Evolutionary conservation across 2,797 vertebrate genomes (phyloP).

Genomic region (Buphagus erythrorhynchus): DNA sequence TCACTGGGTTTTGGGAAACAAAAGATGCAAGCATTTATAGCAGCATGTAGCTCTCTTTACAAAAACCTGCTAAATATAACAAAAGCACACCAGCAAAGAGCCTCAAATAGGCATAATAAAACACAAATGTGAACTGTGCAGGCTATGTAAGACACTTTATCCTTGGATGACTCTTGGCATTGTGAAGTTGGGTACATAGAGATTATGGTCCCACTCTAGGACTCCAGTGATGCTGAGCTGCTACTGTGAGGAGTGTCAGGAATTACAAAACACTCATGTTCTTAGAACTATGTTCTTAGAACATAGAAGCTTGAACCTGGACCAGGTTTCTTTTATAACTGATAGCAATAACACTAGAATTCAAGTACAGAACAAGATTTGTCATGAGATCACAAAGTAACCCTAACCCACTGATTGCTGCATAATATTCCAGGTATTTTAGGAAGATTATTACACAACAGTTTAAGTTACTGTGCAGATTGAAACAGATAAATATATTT

Average conservation of each 20-base stretch:
- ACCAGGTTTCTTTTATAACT: neutral
- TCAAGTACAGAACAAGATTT: neutral
- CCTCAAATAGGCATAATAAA: neutral
- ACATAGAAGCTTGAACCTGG: accelerated
- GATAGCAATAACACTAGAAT: neutral
- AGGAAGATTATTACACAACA: neutral
- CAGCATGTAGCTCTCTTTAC: neutral
- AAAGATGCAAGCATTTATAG: neutral
- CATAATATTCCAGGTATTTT: neutral
- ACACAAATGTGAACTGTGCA: neutral
- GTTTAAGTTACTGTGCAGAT: neutral
- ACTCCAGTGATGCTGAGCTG: neutral
- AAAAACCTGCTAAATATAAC: neutral
- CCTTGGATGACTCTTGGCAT: neutral
- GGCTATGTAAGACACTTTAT: neutral
- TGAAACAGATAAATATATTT: neutral
- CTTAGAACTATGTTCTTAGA: too few species aligned
- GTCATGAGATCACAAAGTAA: neutral
- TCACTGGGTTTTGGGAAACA: neutral
- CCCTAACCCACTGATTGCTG: neutral
- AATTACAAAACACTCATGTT: neutral
- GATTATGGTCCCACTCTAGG: neutral
- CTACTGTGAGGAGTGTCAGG: neutral
- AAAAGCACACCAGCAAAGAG: neutral
- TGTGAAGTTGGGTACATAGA: neutral